Evolutionary conservation across 1,140 invertebrate species (phyloP), one percentile per base, ranked within the genome.

Genomic region (Stegodyphus dumicola): DNA sequence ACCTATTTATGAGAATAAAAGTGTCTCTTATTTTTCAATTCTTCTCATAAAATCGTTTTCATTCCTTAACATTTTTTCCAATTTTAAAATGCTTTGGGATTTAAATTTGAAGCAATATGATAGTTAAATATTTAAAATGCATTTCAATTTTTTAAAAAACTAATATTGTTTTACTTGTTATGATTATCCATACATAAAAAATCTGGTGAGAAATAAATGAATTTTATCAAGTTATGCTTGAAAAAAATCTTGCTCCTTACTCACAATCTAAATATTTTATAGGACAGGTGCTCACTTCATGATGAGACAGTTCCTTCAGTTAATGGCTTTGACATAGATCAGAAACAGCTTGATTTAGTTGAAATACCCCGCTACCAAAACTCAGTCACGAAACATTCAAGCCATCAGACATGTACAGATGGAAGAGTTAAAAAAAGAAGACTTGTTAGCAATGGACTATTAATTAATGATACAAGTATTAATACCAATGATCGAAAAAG

Each of bases 361-460:
- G 86, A 87, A 13, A 69, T 73, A n/a, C 18, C 73, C 48, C n/a
- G 76, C 15, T 86, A 78, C 33, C 67, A 49, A 48, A 75, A 85
- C 18, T 48, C n/a, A 18, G 64, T 70, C n/a, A 64, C 75, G 10
- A 79, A 70, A 15, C 77, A 79, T 17, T 60, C 66, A 9, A 85
- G 67, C 18, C 83, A 85, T 17, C 66, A 67, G 11, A 17, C 66
- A 53, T 83, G 67, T 60, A 64, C 52, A 17, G 67, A 64, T 5
- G 53, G 67, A 6, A 33, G 76, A 7, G 81, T 70, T 11, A 85
- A 77, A 48, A 85, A 85, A 51, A 33, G 81, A 3, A 48, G 81
- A 2, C 66, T 85, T 5, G 56, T 76, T 15, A 65, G 66, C 53
- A 85, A 77, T 18, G 75, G 80, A 0, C 51, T 77, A 3, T 66